Evolutionary conservation across 2,797 vertebrate genomes (phyloP).

Genomic region (Sebastes kiyomatsui): DNA sequence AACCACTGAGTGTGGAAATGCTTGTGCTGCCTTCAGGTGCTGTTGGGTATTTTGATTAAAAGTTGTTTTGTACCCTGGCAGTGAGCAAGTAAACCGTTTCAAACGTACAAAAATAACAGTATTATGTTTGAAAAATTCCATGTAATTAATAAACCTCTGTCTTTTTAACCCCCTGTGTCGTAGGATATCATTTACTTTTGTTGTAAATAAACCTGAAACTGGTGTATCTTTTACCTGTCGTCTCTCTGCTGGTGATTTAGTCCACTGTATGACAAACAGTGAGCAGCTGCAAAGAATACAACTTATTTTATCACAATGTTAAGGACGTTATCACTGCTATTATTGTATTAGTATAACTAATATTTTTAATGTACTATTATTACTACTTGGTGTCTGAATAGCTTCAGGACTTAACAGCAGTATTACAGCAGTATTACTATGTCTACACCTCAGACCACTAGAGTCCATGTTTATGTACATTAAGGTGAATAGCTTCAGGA

Average conservation of each 20-base stretch:
- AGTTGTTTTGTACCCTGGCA: not conserved
- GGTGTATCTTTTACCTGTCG: not conserved
- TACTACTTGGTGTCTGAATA: no score
- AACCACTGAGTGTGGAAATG: not conserved
- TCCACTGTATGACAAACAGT: not conserved
- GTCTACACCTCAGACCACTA: no score
- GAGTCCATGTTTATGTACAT: no score
- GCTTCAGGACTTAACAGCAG: no score
- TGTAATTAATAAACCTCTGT: not conserved
- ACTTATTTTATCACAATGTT: not conserved
- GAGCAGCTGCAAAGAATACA: no score
- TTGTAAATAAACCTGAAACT: not conserved
- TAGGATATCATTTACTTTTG: not conserved
- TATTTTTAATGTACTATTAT: not conserved
- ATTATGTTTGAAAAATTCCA: not conserved
- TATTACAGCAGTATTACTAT: no score
- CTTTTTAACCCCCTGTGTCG: not conserved
- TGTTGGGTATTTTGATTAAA: not conserved
- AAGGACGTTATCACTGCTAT: not conserved
- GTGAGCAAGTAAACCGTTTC: not conserved
- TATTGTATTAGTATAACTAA: not conserved
- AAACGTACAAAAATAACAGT: not conserved
- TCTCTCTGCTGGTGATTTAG: not conserved
- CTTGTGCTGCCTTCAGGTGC: slow-evolving; percentile 40
- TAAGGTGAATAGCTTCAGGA: no score